Percentiles rank a stretch among this genome's conserved stretches.
phyloP scores from a whole-genome alignment of 2,113 vertebrate species.

The Nymphicus hollandicus region DNA sequence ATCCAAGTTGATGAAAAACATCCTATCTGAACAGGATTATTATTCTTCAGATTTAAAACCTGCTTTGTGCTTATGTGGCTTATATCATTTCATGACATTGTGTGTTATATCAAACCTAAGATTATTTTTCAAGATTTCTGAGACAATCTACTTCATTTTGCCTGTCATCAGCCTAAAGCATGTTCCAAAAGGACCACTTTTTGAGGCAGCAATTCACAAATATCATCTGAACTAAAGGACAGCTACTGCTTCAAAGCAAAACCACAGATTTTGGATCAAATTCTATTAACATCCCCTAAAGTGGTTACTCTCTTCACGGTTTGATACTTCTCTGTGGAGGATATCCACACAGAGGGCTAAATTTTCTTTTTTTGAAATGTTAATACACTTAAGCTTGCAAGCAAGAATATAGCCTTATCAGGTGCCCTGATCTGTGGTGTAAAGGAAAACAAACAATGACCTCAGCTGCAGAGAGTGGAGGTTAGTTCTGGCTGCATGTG shows the following conservation, averaged over 20 bases:
- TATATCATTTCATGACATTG: slow-evolving; percentile 62
- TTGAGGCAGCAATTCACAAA: slow-evolving; percentile 28
- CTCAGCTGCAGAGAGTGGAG: neutral
- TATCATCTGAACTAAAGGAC: slow-evolving; percentile 48
- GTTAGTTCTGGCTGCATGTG: slow-evolving; percentile 9
- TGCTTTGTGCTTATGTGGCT: slow-evolving; percentile 52
- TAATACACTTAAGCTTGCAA: neutral
- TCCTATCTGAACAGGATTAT: slow-evolving; percentile 57
- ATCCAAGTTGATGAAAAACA: slow-evolving; percentile 58
- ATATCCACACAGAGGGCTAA: neutral
- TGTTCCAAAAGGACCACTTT: slow-evolving; percentile 55
- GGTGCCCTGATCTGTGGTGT: neutral
- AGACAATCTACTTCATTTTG: slow-evolving; percentile 57
- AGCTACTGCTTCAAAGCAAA: slow-evolving; percentile 26
- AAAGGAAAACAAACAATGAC: neutral
- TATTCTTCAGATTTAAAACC: slow-evolving; percentile 59
- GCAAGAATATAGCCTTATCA: neutral
- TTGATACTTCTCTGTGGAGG: neutral
- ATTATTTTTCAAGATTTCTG: slow-evolving; percentile 66
- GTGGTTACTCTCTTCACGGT: neutral
- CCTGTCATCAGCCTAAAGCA: slow-evolving; percentile 55
- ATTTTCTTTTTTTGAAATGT: neutral
- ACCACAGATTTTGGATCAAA: slow-evolving; percentile 37
- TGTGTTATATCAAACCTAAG: slow-evolving; percentile 54
- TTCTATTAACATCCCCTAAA: slow-evolving; percentile 17